Evolutionary conservation across 1,140 invertebrate species (phyloP), one percentile per base, ranked within the genome.

Genomic region (Drosophila auraria): DNA sequence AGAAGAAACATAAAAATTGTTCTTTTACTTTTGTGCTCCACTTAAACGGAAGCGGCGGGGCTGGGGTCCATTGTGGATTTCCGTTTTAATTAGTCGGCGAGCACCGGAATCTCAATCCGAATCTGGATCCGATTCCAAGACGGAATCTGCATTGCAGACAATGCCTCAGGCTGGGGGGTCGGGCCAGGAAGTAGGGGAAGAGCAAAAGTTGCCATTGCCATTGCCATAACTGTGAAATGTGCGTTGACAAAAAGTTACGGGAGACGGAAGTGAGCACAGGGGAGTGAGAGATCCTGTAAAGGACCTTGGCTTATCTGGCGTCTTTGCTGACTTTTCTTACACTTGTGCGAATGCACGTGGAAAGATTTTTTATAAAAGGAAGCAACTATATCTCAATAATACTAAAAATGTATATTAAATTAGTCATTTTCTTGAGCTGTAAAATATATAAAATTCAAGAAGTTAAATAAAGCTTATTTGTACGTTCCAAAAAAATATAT

Each of bases 11-110:
- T 56, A 68, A 83, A 83, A 82, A 51, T 84, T 72, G 65, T 81
- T 87, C 78, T 82, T 87, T 76, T 84, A 81, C 84, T 87, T 89
- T 83, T 83, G 80, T 75, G 73, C 68, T 87, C 84, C 66, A 80
- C 83, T 87, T 87, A 77, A 82, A 63, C 81, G 83, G 83, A 87
- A 78, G 84, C 78, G 64, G 50, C 50, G 63, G 63, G 27, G 36
- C 30, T 51, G 68, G 73, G 82, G 81, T 69, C 75, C 86, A 79
- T 82, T 89, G 86, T 86, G 86, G 86, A 90, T 90, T 86, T 90
- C 86, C 86, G 86, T 90, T 90, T 90, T 90, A 90, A 90, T 90
- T 90, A 90, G 86, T 90, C 86, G 86, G 38, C 78, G 76, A 82
- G 64, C 63, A 84, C 83, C 83, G 83, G 83, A 86, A 73, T 74